Conservation (phyloP, 2,113 vertebrate genomes). For the Glareola pratincola region DNA sequence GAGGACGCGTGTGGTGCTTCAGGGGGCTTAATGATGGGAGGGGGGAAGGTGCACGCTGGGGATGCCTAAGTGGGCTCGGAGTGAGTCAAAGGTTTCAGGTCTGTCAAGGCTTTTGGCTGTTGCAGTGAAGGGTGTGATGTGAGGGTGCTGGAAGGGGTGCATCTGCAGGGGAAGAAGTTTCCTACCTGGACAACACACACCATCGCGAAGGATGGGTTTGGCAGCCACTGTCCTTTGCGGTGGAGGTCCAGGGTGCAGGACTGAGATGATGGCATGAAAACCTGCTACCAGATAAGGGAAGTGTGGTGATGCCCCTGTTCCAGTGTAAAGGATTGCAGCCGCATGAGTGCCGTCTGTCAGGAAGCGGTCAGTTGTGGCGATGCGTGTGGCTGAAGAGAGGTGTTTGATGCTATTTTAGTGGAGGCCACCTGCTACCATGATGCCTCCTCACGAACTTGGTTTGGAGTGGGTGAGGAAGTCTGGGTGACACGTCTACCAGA, state of each 20-base stretch:
- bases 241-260: not conserved
- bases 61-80: rapidly evolving
- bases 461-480: not conserved
- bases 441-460: not conserved
- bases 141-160: not conserved
- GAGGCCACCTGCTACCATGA: not conserved
- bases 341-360: not conserved
- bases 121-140: not conserved
- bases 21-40: not conserved
- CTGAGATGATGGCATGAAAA: not conserved
- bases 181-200: rapidly evolving
- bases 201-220: not conserved
- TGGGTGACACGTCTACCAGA: rapidly evolving
- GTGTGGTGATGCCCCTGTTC: not conserved
- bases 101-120: not conserved
- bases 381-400: not conserved
- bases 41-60: not conserved
- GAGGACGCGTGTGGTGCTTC: not conserved
- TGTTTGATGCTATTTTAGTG: not conserved
- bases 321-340: not conserved
- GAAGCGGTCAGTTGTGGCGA: not conserved
- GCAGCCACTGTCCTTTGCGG: not conserved
- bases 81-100: not conserved
- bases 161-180: not conserved
- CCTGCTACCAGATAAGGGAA: not conserved